These are phyloP conservation scores for Cepaea nemoralis DNA, from an alignment of 1,140 invertebrate genomes.

Conservation along the genomic window DNA sequence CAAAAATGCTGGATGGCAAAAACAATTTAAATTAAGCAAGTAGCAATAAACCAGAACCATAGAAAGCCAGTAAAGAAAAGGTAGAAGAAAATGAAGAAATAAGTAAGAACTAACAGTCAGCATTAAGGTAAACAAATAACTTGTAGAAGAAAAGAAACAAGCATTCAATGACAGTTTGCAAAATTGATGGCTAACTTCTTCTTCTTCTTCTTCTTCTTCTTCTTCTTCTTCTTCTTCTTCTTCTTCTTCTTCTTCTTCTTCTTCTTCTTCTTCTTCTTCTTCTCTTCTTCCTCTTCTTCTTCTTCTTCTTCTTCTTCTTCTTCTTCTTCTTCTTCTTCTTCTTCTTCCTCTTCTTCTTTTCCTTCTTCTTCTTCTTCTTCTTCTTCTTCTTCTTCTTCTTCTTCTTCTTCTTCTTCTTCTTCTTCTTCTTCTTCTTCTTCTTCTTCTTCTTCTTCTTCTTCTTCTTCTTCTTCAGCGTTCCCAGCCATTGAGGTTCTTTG, in stretches of 20 bases:
- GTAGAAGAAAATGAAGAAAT: too few relatives aligned
- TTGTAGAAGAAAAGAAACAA: not conserved
- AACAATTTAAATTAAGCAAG: too few relatives aligned
- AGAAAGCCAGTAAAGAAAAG: too few relatives aligned
- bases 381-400: not conserved
- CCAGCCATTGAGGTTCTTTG: too few relatives aligned
- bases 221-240: not conserved
- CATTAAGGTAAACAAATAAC: not conserved
- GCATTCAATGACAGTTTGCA: not conserved
- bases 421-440: too few relatives aligned
- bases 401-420: too few relatives aligned
- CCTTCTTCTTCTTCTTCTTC: not conserved
- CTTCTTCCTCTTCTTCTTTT: not conserved
- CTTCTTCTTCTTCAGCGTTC: too few relatives aligned
- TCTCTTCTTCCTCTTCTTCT: slow-evolving; percentile 2
- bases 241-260: not conserved
- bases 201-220: not conserved
- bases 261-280: slow-evolving; percentile 10
- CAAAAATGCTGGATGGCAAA: too few relatives aligned
- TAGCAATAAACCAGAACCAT: too few relatives aligned
- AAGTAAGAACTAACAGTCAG: too few relatives aligned
- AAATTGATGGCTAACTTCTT: not conserved
- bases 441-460: too few relatives aligned
- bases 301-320: slow-evolving; percentile 5
- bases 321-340: not conserved